These are phyloP conservation scores for Acromyrmex heyeri DNA, from an alignment of 1,140 invertebrate species.

Conservation along the genomic window DNA sequence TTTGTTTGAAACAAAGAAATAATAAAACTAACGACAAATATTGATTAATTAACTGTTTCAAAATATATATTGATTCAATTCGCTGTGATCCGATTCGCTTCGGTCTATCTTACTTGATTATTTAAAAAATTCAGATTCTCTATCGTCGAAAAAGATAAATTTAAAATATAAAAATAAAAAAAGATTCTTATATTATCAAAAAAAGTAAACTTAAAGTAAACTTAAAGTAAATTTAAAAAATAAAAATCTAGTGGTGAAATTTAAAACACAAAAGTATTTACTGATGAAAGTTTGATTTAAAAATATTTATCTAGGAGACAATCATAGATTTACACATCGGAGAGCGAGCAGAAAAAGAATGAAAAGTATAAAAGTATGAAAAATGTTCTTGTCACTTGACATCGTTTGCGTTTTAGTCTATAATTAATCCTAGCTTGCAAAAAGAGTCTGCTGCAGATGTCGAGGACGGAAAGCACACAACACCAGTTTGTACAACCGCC, in stretches of 20 bases:
- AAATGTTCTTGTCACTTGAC: slow-evolving; percentile 48
- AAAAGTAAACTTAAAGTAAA: not conserved
- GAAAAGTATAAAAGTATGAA: not conserved
- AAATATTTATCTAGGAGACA: not conserved
- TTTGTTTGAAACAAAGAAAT: too few species aligned
- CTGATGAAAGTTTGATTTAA: not conserved
- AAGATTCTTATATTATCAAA: too few species aligned
- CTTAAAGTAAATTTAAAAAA: too few species aligned
- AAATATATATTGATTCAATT: too few species aligned
- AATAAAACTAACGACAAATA: too few species aligned
- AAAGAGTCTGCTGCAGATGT: slow-evolving; percentile 36
- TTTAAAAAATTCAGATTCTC: not conserved
- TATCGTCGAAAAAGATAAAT: not conserved
- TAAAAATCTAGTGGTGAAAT: not conserved
- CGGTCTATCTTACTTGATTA: too few species aligned
- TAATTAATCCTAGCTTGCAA: slow-evolving; percentile 40
- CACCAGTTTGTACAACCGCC: slow-evolving; percentile 19
- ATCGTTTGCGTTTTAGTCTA: slow-evolving; percentile 48
- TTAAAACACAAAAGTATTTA: not conserved
- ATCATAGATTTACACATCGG: not conserved
- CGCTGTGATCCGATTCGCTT: too few species aligned
- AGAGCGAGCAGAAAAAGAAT: not conserved
- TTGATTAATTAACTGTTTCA: too few species aligned
- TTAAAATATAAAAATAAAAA: not conserved
- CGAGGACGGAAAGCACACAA: not conserved